Evolutionary conservation across 2,113 vertebrate genomes (phyloP).

Genomic region (Larimichthys crocea): DNA sequence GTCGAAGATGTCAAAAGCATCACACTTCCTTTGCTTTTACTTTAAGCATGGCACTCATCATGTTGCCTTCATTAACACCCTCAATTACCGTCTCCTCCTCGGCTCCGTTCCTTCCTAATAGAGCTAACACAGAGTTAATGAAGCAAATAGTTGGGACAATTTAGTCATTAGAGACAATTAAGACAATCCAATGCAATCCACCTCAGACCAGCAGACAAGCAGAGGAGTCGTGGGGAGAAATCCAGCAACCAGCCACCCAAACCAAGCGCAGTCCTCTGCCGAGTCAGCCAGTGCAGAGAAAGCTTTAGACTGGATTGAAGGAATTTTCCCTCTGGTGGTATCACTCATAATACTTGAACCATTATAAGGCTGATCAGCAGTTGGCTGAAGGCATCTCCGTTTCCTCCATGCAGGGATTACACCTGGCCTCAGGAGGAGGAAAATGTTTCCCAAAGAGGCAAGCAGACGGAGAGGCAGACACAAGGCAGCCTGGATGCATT

Average conservation of each 20-base stretch:
- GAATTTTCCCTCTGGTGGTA: slow-evolving; percentile 73
- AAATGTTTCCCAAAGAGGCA: slow-evolving; percentile 76
- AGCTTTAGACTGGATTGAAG: slow-evolving; percentile 65
- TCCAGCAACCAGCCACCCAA: slow-evolving; percentile 52
- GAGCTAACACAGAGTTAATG: slow-evolving; percentile 81
- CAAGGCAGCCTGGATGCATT: slow-evolving; percentile 73
- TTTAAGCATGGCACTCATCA: slow-evolving; percentile 48
- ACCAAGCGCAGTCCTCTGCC: slow-evolving; percentile 27
- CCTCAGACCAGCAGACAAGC: slow-evolving; percentile 47
- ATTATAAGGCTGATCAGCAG: slow-evolving; percentile 71
- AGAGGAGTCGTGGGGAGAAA: slow-evolving; percentile 24
- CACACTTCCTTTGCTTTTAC: slow-evolving; percentile 17
- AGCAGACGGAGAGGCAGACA: slow-evolving; percentile 58
- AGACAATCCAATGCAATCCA: slow-evolving; percentile 78
- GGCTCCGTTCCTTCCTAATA: slow-evolving; percentile 74
- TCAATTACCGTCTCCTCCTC: slow-evolving; percentile 66
- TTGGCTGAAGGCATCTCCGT: slow-evolving; percentile 68
- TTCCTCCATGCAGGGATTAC: slow-evolving; percentile 72
- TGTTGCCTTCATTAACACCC: slow-evolving; percentile 74
- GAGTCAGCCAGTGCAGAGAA: slow-evolving; percentile 39
- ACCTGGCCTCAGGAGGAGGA: slow-evolving; percentile 80
- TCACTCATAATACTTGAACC: slow-evolving; percentile 67
- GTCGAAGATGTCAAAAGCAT: slow-evolving; percentile 21
- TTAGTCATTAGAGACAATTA: slow-evolving; percentile 83
- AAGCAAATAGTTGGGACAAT: slow-evolving; percentile 83